Evolutionary conservation across 2,113 vertebrate species (phyloP).

Genomic region (Synchiropus splendidus): DNA sequence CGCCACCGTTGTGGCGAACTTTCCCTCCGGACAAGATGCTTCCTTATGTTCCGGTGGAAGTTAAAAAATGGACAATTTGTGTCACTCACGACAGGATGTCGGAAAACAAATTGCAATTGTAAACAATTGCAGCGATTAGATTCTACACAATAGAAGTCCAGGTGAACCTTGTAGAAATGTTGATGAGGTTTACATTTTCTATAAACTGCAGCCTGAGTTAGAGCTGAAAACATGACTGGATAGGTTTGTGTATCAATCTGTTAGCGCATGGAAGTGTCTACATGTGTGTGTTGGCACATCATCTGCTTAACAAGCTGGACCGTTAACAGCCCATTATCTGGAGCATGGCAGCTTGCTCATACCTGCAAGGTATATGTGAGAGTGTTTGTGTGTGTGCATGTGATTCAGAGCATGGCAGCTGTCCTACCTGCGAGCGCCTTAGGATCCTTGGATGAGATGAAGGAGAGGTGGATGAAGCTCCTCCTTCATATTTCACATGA

Average conservation of each 20-base stretch:
- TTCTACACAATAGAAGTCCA: too few species aligned
- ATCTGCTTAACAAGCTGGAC: constrained; percentile 48
- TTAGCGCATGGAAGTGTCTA: constrained; percentile 5
- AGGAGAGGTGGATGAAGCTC: constrained; percentile 40
- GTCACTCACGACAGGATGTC: too few species aligned
- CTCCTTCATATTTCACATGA: not conserved
- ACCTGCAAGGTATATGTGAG: constrained; percentile 48
- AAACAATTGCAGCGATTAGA: too few species aligned
- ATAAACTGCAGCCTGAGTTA: too few species aligned
- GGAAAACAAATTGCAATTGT: too few species aligned
- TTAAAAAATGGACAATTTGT: too few species aligned
- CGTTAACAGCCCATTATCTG: constrained; percentile 54
- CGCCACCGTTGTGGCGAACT: too few species aligned
- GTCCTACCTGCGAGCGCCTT: constrained; percentile 55
- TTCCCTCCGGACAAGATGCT: too few species aligned
- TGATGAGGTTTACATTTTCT: too few species aligned
- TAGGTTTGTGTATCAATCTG: not conserved
- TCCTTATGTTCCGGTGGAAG: too few species aligned
- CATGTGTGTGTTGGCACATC: constrained; percentile 13
- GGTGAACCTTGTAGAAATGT: too few species aligned
- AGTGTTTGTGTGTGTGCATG: constrained; percentile 19
- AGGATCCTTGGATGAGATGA: constrained; percentile 34
- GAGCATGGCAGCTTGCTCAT: constrained; percentile 57
- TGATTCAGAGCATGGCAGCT: constrained; percentile 61
- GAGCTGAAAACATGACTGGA: too few species aligned